Base-by-base conservation (phyloP, 2,113 vertebrate species). In the Tupaia chinensis region DNA sequence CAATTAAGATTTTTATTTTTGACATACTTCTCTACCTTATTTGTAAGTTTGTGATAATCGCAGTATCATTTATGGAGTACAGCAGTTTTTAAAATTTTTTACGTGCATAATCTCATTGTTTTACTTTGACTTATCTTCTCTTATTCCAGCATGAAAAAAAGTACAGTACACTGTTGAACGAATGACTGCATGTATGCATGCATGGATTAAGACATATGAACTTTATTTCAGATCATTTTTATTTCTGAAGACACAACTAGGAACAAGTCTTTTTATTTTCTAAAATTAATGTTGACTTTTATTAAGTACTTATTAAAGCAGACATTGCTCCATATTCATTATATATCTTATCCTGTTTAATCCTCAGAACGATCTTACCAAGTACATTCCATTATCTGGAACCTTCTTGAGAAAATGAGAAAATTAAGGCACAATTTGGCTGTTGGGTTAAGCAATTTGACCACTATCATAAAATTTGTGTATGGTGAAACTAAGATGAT, bases 201-300 rank as follows among this genome's bases (percentile, higher is more conserved):
- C 4, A 44, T 29, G n/a, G 2, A 72, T 81, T 95, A 86, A 89
- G 44, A 89, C 23, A 29, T 1, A 84, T 44, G 65, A 84, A 91
- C 32, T 77, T 79, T 63, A 89, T 77, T 95, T 93, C 16, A 79
- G 54, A 23, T 79, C 25, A 34, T 66, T 93, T 84, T n/a, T 81
- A 54, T 92, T 78, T 93, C 53, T 87, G 20, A 89, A 94, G 86
- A 16, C 66, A 83, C 11, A 87, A 68, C 53, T 58, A 61, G 80
- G 4, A 93, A 4, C 32, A 27, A 3, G 23, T 61, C 44, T 87
- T 60, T 89, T 70, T 74, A 54, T 79, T 66, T 72, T 91, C 32
- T 56, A 83, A 89, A 58, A 74, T 32, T 63, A 44, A 32, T 44
- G 10, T 69, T 23, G 19, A 82, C 16, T 88, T 95, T 92, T 83